These are phyloP conservation scores for Montipora foliosa DNA, from an alignment of 64 coral and sea anemone genomes.

Conservation along the genomic window DNA sequence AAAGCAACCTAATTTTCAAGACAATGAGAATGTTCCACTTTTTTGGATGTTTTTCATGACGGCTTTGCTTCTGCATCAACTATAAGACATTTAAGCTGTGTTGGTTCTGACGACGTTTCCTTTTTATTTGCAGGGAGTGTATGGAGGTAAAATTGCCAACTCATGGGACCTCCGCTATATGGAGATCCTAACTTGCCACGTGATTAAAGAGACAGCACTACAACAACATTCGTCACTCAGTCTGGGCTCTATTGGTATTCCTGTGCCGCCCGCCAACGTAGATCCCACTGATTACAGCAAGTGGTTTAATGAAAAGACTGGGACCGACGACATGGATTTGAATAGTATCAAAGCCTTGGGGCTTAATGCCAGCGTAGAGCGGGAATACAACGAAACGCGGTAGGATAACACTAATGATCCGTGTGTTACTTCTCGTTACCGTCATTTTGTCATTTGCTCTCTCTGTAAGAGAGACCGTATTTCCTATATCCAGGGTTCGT, in stretches of 20 bases:
- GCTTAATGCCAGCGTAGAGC: constrained; percentile 73
- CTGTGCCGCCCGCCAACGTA: constrained; percentile 92
- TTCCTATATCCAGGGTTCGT: too few species aligned
- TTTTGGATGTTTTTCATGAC: neutral
- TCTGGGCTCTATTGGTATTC: constrained; percentile 64
- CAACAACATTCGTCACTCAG: constrained; percentile 71
- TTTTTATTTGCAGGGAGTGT: constrained; percentile 51
- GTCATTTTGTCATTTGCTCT: too few species aligned
- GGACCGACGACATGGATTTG: constrained; percentile 35
- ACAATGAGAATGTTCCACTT: neutral
- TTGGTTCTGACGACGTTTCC: neutral
- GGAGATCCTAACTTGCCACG: constrained; percentile 48
- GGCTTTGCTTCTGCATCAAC: neutral
- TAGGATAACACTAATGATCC: too few species aligned
- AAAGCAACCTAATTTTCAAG: too few species aligned
- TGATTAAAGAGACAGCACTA: constrained; percentile 68
- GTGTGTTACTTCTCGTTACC: too few species aligned
- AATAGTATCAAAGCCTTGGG: constrained; percentile 62
- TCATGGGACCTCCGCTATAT: constrained; percentile 78
- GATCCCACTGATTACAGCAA: constrained; percentile 85
- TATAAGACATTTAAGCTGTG: neutral
- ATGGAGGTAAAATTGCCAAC: constrained; percentile 88
- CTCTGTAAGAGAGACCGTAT: too few species aligned
- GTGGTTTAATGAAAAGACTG: constrained; percentile 93
- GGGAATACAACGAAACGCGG: constrained; percentile 86